These are phyloP conservation scores for Trachymyrmex cornetzi DNA, from an alignment of 1,140 invertebrate genomes.

Conservation along the genomic window DNA sequence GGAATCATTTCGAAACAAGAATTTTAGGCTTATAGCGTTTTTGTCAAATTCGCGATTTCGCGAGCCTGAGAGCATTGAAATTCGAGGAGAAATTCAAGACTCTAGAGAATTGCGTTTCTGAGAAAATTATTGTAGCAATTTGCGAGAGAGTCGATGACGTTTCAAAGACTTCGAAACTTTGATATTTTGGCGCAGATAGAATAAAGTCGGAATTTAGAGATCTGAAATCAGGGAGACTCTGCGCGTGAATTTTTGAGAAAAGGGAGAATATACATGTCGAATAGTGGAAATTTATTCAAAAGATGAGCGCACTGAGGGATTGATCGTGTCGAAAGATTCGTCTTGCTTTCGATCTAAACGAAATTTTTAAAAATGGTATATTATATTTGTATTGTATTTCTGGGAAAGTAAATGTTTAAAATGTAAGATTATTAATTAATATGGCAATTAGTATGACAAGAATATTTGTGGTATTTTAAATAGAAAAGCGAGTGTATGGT, in stretches of 20 bases:
- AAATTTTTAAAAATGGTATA: background rate
- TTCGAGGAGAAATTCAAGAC: background rate
- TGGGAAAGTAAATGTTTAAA: slow-evolving; percentile 39
- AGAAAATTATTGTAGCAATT: background rate
- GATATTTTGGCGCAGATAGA: slow-evolving; percentile 2
- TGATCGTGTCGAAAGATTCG: slow-evolving; percentile 9
- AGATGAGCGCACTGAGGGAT: background rate
- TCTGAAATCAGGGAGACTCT: background rate
- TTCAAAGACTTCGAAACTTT: background rate
- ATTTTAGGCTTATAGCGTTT: slow-evolving; percentile 34
- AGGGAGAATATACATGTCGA: background rate
- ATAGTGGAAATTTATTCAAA: slow-evolving; percentile 11
- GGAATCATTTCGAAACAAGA: background rate
- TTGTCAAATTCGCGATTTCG: slow-evolving; percentile 27
- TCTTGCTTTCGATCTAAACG: slow-evolving; percentile 16
- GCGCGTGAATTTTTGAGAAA: background rate
- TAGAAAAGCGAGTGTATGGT: background rate
- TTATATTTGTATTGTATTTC: slow-evolving; percentile 22
- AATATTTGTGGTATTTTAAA: slow-evolving; percentile 11
- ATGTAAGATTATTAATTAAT: slow-evolving; percentile 48
- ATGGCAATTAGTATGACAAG: slow-evolving; percentile 28
- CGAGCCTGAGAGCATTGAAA: background rate
- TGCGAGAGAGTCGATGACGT: background rate
- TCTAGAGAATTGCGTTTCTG: background rate
- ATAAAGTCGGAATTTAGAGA: slow-evolving; percentile 10